Evolutionary conservation across 2,888 invertebrate species (phyloP), one percentile per base, ranked within the genome.

Genomic region (Dolomedes plantarius): DNA sequence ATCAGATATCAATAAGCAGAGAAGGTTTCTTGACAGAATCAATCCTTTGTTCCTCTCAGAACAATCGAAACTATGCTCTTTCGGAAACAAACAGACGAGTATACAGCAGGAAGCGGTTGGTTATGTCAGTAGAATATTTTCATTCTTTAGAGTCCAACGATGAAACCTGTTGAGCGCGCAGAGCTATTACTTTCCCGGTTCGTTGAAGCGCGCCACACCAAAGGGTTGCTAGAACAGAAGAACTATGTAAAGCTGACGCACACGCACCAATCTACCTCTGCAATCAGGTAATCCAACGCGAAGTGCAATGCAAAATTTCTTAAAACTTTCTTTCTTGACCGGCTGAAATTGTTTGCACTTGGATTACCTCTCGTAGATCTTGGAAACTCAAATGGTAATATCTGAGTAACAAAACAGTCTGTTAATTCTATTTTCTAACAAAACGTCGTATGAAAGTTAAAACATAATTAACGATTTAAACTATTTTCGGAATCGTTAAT

Each of bases 161-260:
- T 62, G 62, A 73, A 73, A 73, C 62, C 73, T 73, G 73, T 36
- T 31, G 73, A 62, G 36, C 50, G 62, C 19, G 7, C n/a, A n/a
- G 32, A 36, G 32, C 36, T 56, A 73, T 73, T 73, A 73, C 73
- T 73, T 23, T 62, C 23, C 36, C 62, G 46, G 23, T 23, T 32
- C 73, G 62, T 27, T 73, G 62, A 62, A 62, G 73, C 73, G 36
- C 73, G n/a, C 50, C 56, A 23, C 56, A 56, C 23, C 29, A 29
- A 73, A 73, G 62, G 73, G 73, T 73, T 73, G 36, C 36, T 56
- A 19, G 11, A 62, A 72, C 23, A 23, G 23, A 56, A 56, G 56
- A 56, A 56, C 23, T 23, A 56, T 56, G 23, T 46, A n/a, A n/a
- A 46, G 41, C 41, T 56, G 56, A 56, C 56, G 56, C 56, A 46